phyloP scores from a whole-genome alignment of 2,113 vertebrate genomes.

The Bubo blakistoni region DNA sequence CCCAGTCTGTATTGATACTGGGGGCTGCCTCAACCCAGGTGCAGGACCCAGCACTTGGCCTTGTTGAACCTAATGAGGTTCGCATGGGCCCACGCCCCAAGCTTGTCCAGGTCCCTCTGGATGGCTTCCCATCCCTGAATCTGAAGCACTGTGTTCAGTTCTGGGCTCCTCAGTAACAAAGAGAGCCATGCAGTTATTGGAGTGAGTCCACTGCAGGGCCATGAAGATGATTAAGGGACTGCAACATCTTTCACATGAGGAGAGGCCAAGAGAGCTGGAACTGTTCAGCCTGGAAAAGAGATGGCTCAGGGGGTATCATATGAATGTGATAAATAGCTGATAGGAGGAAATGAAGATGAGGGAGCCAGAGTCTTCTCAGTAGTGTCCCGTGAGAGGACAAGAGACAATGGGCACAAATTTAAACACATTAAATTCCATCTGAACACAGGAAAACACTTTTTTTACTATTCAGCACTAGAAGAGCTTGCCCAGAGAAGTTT shows the following conservation, averaged over 20 bases:
- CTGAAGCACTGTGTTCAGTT: not conserved
- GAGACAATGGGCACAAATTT: not conserved
- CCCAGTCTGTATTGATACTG: not conserved
- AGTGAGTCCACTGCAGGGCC: not conserved
- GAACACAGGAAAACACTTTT: not conserved
- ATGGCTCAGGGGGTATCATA: accelerated
- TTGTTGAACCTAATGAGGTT: not conserved
- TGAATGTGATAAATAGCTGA: not conserved
- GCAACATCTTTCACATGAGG: not conserved
- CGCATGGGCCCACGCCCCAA: not conserved
- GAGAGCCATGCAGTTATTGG: not conserved
- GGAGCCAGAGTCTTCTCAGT: not conserved
- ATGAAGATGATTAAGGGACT: too few relatives aligned
- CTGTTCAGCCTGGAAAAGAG: not conserved
- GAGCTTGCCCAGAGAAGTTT: not conserved
- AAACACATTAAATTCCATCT: not conserved
- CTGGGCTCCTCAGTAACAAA: not conserved
- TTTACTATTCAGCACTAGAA: not conserved
- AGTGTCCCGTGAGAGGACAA: not conserved
- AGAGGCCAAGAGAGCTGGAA: not conserved
- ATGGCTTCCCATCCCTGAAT: not conserved
- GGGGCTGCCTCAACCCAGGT: not conserved
- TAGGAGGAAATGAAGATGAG: not conserved
- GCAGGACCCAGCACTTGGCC: not conserved
- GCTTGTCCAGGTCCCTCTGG: not conserved